Conservation (phyloP, 2,113 vertebrate genomes). For the Dryoscopus gambensis region DNA sequence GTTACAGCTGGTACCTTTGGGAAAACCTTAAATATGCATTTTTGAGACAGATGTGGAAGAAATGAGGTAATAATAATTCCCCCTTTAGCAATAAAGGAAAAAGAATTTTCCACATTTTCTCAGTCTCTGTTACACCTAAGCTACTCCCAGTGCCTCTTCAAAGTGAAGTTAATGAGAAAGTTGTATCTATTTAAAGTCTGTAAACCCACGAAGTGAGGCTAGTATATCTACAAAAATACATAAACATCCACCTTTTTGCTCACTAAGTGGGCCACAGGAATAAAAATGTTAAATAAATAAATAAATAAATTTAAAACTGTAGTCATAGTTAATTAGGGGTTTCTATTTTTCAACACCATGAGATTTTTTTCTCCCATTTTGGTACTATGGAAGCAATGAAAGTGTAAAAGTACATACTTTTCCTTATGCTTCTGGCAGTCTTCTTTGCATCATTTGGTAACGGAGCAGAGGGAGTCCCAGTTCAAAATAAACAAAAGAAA, state of each 20-base stretch:
- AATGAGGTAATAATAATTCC: neutral
- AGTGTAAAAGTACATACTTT: neutral
- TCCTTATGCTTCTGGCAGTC: neutral
- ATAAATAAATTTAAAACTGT: neutral
- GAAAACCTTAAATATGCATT: neutral
- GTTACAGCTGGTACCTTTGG: neutral
- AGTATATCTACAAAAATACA: neutral
- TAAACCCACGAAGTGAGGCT: neutral
- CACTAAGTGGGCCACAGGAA: neutral
- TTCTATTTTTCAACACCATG: neutral
- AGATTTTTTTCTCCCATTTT: neutral
- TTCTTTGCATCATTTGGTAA: neutral
- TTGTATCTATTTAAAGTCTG: neutral
- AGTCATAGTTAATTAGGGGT: neutral
- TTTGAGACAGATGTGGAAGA: neutral
- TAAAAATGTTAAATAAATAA: no score
- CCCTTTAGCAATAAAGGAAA: neutral
- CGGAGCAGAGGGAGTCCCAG: neutral
- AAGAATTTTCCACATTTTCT: neutral
- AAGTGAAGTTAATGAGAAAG: neutral
- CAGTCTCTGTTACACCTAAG: neutral
- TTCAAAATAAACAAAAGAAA: neutral
- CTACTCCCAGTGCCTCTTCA: neutral
- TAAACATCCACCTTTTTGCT: neutral
- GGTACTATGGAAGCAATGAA: neutral